Base-by-base conservation (phyloP, 2,888 invertebrate genomes). In the Nycteola revayana region DNA sequence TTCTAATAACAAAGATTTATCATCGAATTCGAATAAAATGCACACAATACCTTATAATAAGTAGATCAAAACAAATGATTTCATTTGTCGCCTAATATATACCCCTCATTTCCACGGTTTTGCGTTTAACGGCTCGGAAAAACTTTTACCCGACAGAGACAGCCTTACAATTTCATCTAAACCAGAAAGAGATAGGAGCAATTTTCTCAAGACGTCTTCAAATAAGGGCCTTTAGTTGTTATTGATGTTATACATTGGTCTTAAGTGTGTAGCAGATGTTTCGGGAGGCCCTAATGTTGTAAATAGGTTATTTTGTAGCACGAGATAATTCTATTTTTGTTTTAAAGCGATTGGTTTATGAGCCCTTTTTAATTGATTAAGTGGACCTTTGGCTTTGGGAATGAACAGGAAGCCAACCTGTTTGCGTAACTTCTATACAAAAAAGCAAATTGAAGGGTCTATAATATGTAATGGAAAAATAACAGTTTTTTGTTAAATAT, bases 1-100 rank as follows among this genome's bases (percentile, higher is more conserved):
- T 20, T 38, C 26, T 7, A 28, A 8, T 1, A 20, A 37, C 25
- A 35, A 25, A 20, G 8, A 26, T 46, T 39, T 38, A 44, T 32
- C 25, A 32, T 11, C 14, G n/a, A 24, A 9, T 22, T 18, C 34
- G 22, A 42, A 34, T 42, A 33, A 36, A 41, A 9, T 26, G 44
- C 46, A 43, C 49, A 43, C 43, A 37, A 24, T 10, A 18, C 42
- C 46, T 40, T 54, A 46, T 54, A 64, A 63, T 62, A 67, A 65
- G 60, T 66, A 66, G 66, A 73, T 75, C 68, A 74, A 70, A 78
- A 77, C 66, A 75, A 78, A 80, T 75, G 74, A 67, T 80, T 78
- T 74, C 73, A 78, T 81, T 82, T 76, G 66, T 65, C 69, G 73
- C 74, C 65, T 61, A 74, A 78, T 77, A 72, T 77, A 76, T 75